Conservation (phyloP, 1,140 invertebrate genomes). For the Coelopa frigida region DNA sequence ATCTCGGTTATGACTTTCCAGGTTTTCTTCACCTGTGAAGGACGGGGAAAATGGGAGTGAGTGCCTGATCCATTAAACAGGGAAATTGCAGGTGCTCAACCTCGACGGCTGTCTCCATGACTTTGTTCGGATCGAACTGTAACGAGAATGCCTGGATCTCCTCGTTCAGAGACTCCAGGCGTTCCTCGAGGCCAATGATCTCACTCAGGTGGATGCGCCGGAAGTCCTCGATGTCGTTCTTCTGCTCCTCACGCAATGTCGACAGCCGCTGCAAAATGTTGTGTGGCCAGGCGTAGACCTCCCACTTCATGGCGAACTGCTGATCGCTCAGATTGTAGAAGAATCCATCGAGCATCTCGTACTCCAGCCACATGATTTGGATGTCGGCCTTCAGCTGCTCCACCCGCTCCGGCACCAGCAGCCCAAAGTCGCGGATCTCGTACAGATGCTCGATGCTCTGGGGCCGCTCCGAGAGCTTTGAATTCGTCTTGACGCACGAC, state of each 20-base stretch:
- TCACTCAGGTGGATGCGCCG: constrained; percentile 30
- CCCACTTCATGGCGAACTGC: constrained; percentile 42
- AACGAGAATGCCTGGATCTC: constrained; percentile 38
- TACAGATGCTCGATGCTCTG: constrained; percentile 36
- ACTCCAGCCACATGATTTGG: constrained; percentile 40
- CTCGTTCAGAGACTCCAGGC: constrained; percentile 35
- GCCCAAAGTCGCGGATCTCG: constrained; percentile 28
- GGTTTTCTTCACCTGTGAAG: constrained; percentile 25
- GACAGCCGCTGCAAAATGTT: constrained; percentile 29
- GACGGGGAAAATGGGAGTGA: too few relatives aligned
- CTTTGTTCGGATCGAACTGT: constrained; percentile 30
- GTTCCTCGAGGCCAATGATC: constrained; percentile 33
- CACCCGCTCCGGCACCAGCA: constrained; percentile 28
- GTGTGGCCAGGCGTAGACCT: constrained; percentile 37
- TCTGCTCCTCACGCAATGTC: constrained; percentile 35
- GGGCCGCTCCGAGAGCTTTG: constrained; percentile 25
- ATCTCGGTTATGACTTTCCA: constrained; percentile 28
- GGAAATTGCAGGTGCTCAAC: too few relatives aligned
- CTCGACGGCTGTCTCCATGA: constrained; percentile 32
- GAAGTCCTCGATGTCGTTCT: constrained; percentile 39
- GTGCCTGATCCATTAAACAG: too few relatives aligned
- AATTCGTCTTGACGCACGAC: constrained; percentile 20
- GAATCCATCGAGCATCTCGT: constrained; percentile 37
- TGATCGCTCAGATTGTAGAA: constrained; percentile 37
- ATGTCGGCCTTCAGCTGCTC: constrained; percentile 28